Evolutionary conservation across 2,888 invertebrate species (phyloP).

Genomic region (Thecocarcelia acutangulata): DNA sequence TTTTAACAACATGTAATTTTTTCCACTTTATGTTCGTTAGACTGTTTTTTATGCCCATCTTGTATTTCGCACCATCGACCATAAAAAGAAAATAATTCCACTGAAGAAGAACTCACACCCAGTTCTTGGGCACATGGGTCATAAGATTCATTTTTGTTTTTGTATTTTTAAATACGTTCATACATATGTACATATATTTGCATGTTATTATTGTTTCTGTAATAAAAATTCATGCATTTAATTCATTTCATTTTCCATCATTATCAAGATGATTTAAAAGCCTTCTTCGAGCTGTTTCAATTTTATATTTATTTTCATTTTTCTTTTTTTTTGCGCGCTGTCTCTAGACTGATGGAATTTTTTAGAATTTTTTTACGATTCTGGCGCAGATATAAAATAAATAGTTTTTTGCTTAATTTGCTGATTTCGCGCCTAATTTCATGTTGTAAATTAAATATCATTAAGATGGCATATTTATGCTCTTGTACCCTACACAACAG

Average conservation of each 20-base stretch:
- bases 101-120: constrained; percentile 52
- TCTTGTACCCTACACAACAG: not conserved
- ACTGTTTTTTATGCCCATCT: constrained; percentile 13
- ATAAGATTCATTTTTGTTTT: constrained; percentile 50
- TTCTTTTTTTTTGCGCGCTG: not conserved
- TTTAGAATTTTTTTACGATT: constrained; percentile 32
- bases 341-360: constrained; percentile 37
- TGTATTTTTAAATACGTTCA: constrained; percentile 1
- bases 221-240: constrained; percentile 59
- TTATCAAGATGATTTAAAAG: constrained; percentile 77
- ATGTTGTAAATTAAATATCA: constrained; percentile 56
- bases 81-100: constrained; percentile 19
- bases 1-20: constrained; percentile 59
- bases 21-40: constrained; percentile 40
- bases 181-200: too few species aligned
- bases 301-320: constrained; percentile 32
- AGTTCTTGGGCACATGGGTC: constrained; percentile 60
- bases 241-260: constrained; percentile 68
- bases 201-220: constrained; percentile 11
- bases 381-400: constrained; percentile 44
- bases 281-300: not conserved
- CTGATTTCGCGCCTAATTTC: constrained; percentile 67
- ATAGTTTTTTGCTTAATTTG: constrained; percentile 58
- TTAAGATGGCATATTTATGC: constrained; percentile 41
- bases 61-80: constrained; percentile 16